Conservation (phyloP, 2,113 vertebrate genomes). For the Xenopus laevis region DNA sequence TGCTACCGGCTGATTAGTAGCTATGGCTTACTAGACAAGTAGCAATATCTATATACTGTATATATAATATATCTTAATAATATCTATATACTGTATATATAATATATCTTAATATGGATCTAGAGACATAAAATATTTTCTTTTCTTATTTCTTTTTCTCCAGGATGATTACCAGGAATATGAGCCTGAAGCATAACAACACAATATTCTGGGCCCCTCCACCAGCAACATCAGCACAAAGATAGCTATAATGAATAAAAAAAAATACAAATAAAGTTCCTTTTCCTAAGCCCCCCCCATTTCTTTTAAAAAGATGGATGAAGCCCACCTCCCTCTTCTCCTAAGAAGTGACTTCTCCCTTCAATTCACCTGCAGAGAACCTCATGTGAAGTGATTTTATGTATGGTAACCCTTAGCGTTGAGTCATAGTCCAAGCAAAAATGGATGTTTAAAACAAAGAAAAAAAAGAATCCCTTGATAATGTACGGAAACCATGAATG, state of each 20-base stretch:
- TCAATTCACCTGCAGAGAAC: conserved; percentile 59
- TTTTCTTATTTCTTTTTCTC: background rate
- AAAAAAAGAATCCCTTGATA: conserved; percentile 37
- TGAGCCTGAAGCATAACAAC: conserved; percentile 91
- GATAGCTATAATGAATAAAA: conserved; percentile 47
- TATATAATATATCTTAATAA: too few species aligned
- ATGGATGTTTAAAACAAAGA: conserved; percentile 31
- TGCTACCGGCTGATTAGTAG: too few species aligned
- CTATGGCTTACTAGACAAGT: too few species aligned
- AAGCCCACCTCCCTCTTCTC: conserved; percentile 50
- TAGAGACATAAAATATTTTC: too few species aligned
- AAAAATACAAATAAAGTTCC: conserved; percentile 69
- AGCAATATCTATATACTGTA: too few species aligned
- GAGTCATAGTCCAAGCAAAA: conserved; percentile 56
- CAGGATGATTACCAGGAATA: conserved; percentile 96
- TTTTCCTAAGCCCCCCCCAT: conserved; percentile 46
- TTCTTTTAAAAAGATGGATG: conserved; percentile 38
- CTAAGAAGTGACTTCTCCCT: conserved; percentile 70
- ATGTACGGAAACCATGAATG: conserved; percentile 39
- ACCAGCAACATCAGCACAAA: conserved; percentile 93
- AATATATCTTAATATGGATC: too few species aligned
- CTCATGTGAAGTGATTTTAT: conserved; percentile 54
- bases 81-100: too few species aligned
- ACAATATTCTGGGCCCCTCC: conserved; percentile 60
- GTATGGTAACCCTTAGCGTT: conserved; percentile 59